Base-by-base conservation (phyloP, 2,797 vertebrate species). In the Gobio occitaniae region DNA sequence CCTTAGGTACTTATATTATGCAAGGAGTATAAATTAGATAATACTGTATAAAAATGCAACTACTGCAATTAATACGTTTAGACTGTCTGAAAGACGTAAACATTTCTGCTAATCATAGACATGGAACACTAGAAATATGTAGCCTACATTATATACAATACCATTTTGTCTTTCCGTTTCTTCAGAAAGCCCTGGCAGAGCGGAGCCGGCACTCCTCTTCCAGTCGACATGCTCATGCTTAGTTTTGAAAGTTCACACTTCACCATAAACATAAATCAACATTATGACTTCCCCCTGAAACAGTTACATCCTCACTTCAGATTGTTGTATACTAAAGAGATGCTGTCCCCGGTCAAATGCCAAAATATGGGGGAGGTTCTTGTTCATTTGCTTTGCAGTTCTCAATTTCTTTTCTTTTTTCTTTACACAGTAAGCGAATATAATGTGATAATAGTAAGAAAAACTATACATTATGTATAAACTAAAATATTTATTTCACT, bases 101-200 rank as follows among this genome's bases (percentile, higher is more conserved):
- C 11, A 36, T 70, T 59, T 17, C 10, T 44, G 36, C n/a, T 15
- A 17, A 68, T 59, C 29, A 72, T 3, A 61, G 21, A 65, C 41
- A 81, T 15, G 3, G 59, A 32, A 15, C 4, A 12, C 9, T 15
- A 47, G 7, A 29, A 38, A 63, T 19, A 7, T 8, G 32, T n/a
- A n/a, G n/a, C n/a, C n/a, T n/a, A 11, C 13, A 38, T 12, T 9
- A 38, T 21, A 50, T 19, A 65, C 93, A 91, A n/a, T 84, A 96
- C 95, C 91, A 95, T 83, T 41, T 80, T 94, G 52, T 95, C 94
- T 91, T 95, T 95, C 80, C 94, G 92, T 89, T 96, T 96, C 88
- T 94, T 93, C 19, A 96, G 84, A 86, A 94, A 95, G 17, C 95
- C 91, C 85, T 95, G 95, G 48, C 94, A 93, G 38, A 92, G 16